Percentiles rank a stretch among this genome's conserved stretches.
These are phyloP conservation scores for Drosophila rhopaloa DNA, from an alignment of 1,140 invertebrate genomes.

Conservation along the genomic window DNA sequence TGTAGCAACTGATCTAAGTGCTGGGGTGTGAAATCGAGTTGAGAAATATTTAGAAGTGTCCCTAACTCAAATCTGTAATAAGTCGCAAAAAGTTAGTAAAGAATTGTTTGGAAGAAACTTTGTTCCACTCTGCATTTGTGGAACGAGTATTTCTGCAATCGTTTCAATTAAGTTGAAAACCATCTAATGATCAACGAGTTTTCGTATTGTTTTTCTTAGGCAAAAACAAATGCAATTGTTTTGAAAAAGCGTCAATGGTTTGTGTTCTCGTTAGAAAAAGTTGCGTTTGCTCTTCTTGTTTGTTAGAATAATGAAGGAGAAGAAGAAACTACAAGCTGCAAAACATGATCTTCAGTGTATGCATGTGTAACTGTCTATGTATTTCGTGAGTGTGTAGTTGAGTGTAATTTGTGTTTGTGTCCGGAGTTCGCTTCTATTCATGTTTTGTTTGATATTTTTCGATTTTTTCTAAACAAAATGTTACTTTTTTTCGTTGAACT, in stretches of 20 bases:
- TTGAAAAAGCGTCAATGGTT: conserved; percentile 73
- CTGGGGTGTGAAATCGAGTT: conserved; percentile 16
- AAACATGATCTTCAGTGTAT: conserved; percentile 47
- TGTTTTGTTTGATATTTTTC: conserved; percentile 63
- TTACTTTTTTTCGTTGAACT: conserved; percentile 80
- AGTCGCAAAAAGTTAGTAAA: conserved; percentile 62
- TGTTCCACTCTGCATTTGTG: conserved; percentile 61
- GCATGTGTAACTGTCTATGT: conserved; percentile 41
- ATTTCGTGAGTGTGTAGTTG: conserved; percentile 42
- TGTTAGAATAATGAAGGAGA: conserved; percentile 68
- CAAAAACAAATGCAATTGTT: conserved; percentile 82
- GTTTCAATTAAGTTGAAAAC: conserved; percentile 47
- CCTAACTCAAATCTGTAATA: conserved; percentile 22
- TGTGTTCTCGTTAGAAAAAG: conserved; percentile 46
- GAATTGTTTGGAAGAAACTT: conserved; percentile 57
- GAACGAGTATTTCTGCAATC: conserved; percentile 69
- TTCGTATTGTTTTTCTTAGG: conserved; percentile 53
- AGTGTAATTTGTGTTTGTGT: conserved; percentile 34
- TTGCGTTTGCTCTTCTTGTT: conserved; percentile 45
- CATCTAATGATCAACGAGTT: conserved; percentile 48
- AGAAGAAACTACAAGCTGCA: conserved; percentile 73
- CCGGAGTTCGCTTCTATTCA: conserved; percentile 59
- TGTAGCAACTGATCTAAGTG: conserved; percentile 13
- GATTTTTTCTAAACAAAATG: conserved; percentile 75
- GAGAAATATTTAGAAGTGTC: conserved; percentile 47